Evolutionary conservation across 2,113 vertebrate species (phyloP), one percentile per base, ranked within the genome.

Genomic region (Formicarius rufipectus): DNA sequence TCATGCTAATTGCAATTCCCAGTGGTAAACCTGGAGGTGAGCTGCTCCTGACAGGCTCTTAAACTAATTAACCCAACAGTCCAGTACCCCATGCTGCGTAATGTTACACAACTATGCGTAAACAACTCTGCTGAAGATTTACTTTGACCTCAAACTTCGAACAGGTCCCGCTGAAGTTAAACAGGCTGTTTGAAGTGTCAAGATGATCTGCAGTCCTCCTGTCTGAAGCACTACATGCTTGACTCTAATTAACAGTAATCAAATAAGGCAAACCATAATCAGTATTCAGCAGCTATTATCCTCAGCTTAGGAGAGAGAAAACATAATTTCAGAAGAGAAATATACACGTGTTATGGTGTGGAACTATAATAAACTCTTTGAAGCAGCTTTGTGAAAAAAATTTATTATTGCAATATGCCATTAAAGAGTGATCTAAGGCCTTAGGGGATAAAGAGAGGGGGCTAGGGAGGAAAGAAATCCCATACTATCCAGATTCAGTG

Each of bases 171-270:
- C 68, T 94, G 62, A 96, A 95, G 80, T 96, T 84, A 82, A 77
- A 84, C 73, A 72, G 75, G 55, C 93, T 78, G 69, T 94, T 96
- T 95, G 91, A 97, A 97, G 91, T 97, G 93, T 96, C 96, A 97
- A 1, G 8, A 96, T 90, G 74, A 96, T 96, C 92, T 84, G 76
- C 74, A 78, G 73, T 44, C 67, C 49, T 95, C 72, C 60, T 82
- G 85, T 91, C 76, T 97, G 81, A 96, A 92, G 90, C 64, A 74
- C 58, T 93, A n/a, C 68, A 89, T 80, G 73, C 92, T 96, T 93
- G 53, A 95, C 89, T 97, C 77, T 94, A 97, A 97, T 97, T 97
- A 97, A 96, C 69, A 93, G 67, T 95, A 98, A 97, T 98, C 90
- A 97, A 97, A 96, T 94, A 90, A 94, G 81, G 85, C 90, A 96